Evolutionary conservation across 2,888 invertebrate genomes (phyloP), one percentile per base, ranked within the genome.

Genomic region (Ferrisia virgata): DNA sequence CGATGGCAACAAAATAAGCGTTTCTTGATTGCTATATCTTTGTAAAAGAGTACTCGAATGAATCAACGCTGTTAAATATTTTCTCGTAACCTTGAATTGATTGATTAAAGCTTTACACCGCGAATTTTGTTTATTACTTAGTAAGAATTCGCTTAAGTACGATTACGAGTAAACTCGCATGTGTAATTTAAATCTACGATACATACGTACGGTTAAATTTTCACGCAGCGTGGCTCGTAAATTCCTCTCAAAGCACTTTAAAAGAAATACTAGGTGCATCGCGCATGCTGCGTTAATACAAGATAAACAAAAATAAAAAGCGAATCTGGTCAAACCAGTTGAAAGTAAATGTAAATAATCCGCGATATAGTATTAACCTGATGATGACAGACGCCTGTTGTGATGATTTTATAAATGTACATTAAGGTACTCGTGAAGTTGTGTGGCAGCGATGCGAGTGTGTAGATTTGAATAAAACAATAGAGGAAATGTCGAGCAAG

Each of bases 311-410:
- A 15, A 11, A 15, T 64, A 0, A 33, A 72, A 72, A 72, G 72
- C 9, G 72, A 72, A 72, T 72, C 72, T 72, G 72, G 72, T 72
- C 36, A n/a, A 72, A 72, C 72, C 72, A 72, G 72, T 72, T 28
- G 36, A 72, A 33, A 31, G 72, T n/a, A n/a, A 31, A 72, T 72
- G 72, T n/a, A n/a, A 31, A 72, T 72, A 33, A 33, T 28, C n/a
- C 13, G 6, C 58, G 11, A 18, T 2, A 69, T 28, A 64, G 64
- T 64, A 28, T 6, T 22, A 28, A 28, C 64, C 13, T n/a, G 58
- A 64, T 64, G 72, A 72, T n/a, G 33, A n/a, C n/a, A n/a, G 72
- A 72, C 33, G 28, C 25, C 0, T 3, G 11, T 25, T 6, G 28
- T 28, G 43, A 39, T 39, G 11, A 39, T 39, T 39, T n/a, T n/a